Conservation (phyloP, 2,888 invertebrate genomes). For the Limulus polyphemus region DNA sequence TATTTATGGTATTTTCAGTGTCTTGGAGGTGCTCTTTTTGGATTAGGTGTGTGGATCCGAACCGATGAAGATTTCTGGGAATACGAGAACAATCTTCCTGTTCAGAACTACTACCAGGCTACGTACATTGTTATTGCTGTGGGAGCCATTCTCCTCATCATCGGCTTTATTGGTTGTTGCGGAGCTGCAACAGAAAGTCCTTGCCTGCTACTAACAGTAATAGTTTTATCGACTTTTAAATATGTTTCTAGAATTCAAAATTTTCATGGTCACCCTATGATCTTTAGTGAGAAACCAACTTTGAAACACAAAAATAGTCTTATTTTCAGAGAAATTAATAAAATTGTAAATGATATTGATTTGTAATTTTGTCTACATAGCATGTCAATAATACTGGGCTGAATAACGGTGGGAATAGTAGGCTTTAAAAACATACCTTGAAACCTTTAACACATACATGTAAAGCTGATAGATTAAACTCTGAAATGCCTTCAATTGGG, state of each 20-base stretch:
- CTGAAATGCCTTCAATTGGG: too few species aligned
- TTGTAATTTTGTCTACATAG: not conserved
- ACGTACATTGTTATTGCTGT: constrained; percentile 64
- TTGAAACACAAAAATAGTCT: not conserved
- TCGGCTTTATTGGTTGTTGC: constrained; percentile 67
- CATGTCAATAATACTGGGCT: too few species aligned
- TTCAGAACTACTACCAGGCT: constrained; percentile 67
- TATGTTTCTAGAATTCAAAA: not conserved
- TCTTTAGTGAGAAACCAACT: not conserved
- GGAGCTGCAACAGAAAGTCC: constrained; percentile 66
- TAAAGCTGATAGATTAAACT: too few species aligned
- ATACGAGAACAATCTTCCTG: constrained; percentile 61
- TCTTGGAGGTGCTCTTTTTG: constrained; percentile 62
- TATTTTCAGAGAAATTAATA: not conserved
- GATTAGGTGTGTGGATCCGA: constrained; percentile 65
- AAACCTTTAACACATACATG: too few species aligned
- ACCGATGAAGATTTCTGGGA: constrained; percentile 68
- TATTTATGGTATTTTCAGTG: constrained; percentile 43
- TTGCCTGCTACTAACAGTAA: constrained; percentile 54
- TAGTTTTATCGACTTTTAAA: constrained; percentile 35
- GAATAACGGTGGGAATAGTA: too few species aligned
- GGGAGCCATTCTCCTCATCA: constrained; percentile 57
- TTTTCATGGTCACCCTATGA: not conserved
- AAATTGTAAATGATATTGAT: not conserved
- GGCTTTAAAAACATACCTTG: too few species aligned